Percentiles rank a stretch among this genome's conserved stretches.
Conservation (phyloP, 1,140 invertebrate genomes). For the Drosophila ficusphila region DNA sequence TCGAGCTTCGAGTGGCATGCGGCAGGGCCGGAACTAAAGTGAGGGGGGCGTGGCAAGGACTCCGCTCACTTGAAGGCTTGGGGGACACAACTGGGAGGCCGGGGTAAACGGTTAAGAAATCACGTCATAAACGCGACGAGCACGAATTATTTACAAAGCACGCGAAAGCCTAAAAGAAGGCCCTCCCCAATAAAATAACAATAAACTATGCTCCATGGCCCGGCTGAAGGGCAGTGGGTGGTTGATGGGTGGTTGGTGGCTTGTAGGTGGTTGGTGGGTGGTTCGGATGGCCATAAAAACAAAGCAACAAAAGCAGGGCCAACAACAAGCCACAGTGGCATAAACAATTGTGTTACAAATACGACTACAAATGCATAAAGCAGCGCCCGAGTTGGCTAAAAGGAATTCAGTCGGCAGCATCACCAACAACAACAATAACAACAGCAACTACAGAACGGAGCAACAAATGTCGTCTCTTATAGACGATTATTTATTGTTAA, state of each 20-base stretch:
- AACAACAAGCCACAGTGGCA: constrained; percentile 64
- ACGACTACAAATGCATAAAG: constrained; percentile 81
- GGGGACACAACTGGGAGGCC: neutral
- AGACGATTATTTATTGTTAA: constrained; percentile 82
- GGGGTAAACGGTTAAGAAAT: constrained; percentile 68
- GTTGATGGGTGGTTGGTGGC: constrained; percentile 11
- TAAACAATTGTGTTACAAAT: constrained; percentile 82
- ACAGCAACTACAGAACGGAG: constrained; percentile 16
- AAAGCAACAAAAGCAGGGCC: constrained; percentile 52
- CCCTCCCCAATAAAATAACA: constrained; percentile 76
- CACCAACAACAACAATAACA: too few species aligned
- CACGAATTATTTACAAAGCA: constrained; percentile 82
- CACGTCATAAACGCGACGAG: constrained; percentile 77
- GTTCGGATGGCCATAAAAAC: constrained; percentile 59
- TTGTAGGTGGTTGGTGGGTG: neutral
- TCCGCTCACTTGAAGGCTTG: constrained; percentile 2
- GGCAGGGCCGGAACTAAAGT: constrained; percentile 14
- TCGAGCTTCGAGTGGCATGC: constrained; percentile 35
- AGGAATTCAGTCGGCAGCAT: constrained; percentile 23
- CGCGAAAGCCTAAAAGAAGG: constrained; percentile 75
- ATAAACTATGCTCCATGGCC: constrained; percentile 73
- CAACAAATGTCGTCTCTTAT: constrained; percentile 62
- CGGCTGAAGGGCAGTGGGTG: constrained; percentile 12
- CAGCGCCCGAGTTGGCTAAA: constrained; percentile 34
- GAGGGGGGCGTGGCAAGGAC: constrained; percentile 25